phyloP scores from a whole-genome alignment of 23 tunicate species.

The Aplidium turbinatum region DNA sequence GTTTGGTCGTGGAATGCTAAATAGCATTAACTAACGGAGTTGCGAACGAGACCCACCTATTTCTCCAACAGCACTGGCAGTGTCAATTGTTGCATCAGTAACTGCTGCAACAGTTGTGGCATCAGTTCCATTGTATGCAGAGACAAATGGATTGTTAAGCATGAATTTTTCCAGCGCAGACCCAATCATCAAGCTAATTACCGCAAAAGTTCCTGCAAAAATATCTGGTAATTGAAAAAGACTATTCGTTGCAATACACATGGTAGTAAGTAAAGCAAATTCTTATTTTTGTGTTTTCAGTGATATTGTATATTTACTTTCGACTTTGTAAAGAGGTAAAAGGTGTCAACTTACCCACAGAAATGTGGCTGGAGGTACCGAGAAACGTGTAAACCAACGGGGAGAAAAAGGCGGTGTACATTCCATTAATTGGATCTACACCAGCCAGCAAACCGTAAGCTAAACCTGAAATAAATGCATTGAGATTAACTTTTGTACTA shows the following conservation, averaged over 20 bases:
- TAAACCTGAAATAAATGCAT: constrained; percentile 39
- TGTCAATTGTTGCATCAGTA: neutral
- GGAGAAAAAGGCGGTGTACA: constrained; percentile 88
- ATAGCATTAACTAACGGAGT: no score
- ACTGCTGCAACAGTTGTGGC: neutral
- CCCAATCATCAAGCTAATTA: constrained; percentile 76
- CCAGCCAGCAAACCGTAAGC: constrained; percentile 96
- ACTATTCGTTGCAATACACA: no score
- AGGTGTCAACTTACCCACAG: constrained; percentile 53
- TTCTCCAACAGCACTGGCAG: no score
- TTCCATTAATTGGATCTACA: constrained; percentile 83
- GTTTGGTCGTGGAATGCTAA: no score
- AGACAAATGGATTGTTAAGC: neutral
- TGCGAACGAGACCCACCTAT: no score
- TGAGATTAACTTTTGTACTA: neutral
- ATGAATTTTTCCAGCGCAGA: constrained; percentile 59
- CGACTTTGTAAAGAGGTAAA: no score
- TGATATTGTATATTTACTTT: no score
- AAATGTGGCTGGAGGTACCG: constrained; percentile 77
- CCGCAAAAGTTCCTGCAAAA: constrained; percentile 67
- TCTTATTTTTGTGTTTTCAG: no score
- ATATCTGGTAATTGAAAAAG: neutral
- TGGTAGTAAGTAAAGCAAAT: no score
- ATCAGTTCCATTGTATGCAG: no score
- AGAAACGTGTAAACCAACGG: constrained; percentile 62